Evolutionary conservation across 2,797 vertebrate genomes (phyloP), one percentile per base, ranked within the genome.

Genomic region (Lepus townsendii): DNA sequence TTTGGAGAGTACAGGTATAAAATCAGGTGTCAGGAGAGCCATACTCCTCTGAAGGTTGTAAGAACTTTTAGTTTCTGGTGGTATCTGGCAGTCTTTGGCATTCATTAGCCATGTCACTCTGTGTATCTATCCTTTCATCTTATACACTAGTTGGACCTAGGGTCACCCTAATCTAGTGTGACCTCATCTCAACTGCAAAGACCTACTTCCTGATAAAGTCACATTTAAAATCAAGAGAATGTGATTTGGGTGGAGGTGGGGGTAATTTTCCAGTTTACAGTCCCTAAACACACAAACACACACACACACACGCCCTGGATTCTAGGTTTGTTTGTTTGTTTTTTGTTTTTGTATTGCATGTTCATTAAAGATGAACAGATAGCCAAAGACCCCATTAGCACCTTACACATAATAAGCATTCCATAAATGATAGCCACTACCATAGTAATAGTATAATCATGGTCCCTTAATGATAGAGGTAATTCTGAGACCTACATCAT

Each of bases 171-270:
- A 52, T 77, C 77, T 57, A 42, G 1, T 50, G 3, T 90, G 54
- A 19, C 16, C 11, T 89, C 8, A 11, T 35, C 57, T 82, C 69
- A 62, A 38, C 82, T 79, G 16, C 47, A 50, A 85, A 78, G 30
- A 68, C 38, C 20, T 94, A 1, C 42, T 63, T 79, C 16, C 38
- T 65, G 24, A 57, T 90, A 90, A 84, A 93, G 50, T 84, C 54
- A 38, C 38, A 20, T 82, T 94, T 71, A 87, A 79, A 50, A 3
- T 84, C 13, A 47, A 9, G 14, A 65, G 85, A 26, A 57, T 38
- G 47, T 47, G 72, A 79, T 84, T 60, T 52, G 38, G 54, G 24
- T 47, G 42, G 42, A 47, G 42, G 42, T 47, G 42, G 42, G 42
- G 42, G 42, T 47, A 47, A 47, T 47, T 47, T 47, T 47, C 42